Evolutionary conservation across 2,113 vertebrate species (phyloP).

Genomic region (Ictalurus punctatus): DNA sequence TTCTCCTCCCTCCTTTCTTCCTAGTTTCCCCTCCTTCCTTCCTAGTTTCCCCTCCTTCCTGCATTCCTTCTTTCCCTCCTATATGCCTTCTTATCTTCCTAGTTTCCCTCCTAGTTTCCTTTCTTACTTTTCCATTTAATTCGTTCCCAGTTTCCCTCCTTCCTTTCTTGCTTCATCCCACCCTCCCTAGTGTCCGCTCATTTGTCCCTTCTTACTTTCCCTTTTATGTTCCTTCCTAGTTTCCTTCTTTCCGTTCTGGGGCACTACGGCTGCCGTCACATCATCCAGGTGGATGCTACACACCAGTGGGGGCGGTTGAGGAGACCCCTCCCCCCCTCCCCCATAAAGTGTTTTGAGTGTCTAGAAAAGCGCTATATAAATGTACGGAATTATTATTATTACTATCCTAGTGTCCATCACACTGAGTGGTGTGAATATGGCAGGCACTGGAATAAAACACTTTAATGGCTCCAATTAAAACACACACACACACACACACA

Average conservation of each 20-base stretch:
- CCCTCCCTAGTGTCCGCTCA: not conserved
- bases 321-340: no score
- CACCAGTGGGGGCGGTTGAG: no score
- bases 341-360: no score
- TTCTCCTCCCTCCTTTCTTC: not conserved
- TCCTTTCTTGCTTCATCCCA: not conserved
- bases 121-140: not conserved
- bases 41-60: not conserved
- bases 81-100: no score
- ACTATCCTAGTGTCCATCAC: not conserved
- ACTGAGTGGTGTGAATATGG: not conserved
- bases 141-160: no score
- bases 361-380: no score
- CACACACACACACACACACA: accelerated
- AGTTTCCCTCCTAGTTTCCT: not conserved
- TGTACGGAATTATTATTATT: no score
- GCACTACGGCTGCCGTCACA: no score
- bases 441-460: not conserved
- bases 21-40: not conserved
- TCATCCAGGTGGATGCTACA: no score
- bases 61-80: not conserved
- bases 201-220: not conserved
- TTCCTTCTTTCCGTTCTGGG: no score
- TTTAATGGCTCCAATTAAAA: not conserved
- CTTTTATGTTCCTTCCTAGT: not conserved